Base-by-base conservation (phyloP, 2,797 vertebrate species). In the Parambassis ranga region DNA sequence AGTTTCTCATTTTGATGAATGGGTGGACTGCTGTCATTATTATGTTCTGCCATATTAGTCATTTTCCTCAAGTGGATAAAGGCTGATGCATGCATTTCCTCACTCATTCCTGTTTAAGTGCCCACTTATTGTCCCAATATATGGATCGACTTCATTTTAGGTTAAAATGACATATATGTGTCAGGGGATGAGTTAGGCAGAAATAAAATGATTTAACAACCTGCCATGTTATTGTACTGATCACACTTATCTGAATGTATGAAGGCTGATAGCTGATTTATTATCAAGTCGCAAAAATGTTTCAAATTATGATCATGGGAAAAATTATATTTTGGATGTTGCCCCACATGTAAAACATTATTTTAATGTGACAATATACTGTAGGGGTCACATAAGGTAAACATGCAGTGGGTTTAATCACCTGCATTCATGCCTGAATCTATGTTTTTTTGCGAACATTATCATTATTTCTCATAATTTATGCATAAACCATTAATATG, bases 1-100 rank as follows among this genome's bases (percentile, higher is more conserved):
- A 30, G 56, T 71, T 82, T 47, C 48, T 77, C 70, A 68, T 62
- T 43, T 39, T 84, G 79, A 85, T 79, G 73, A 79, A 84, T 74
- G 65, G 75, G 60, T 41, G 33, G 50, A 62, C 71, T 67, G 65
- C 71, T 53, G 70, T 82, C 81, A 64, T 65, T 37, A 72, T 81
- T 80, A 77, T 53, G 67, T 71, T 67, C 71, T 64, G 66, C 58
- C 13, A 3, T 64, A 65, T 85, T 61, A 69, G 65, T 62, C 81
- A 53, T 80, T 80, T 74, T 71, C 47, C 42, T 67, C 27, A 19
- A 59, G 71, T 58, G 74, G 55, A 70, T 75, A 58, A 83, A 62
- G 51, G 74, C 82, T 73, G 78, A 82, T 33, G 71, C 61, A 4
- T 18, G 70, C 41, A 10, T 56, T 72, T 77, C 27, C 48, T 41